Evolutionary conservation across 2,797 vertebrate species (phyloP), one percentile per base, ranked within the genome.

Genomic region (Pseudochromis fuscus): DNA sequence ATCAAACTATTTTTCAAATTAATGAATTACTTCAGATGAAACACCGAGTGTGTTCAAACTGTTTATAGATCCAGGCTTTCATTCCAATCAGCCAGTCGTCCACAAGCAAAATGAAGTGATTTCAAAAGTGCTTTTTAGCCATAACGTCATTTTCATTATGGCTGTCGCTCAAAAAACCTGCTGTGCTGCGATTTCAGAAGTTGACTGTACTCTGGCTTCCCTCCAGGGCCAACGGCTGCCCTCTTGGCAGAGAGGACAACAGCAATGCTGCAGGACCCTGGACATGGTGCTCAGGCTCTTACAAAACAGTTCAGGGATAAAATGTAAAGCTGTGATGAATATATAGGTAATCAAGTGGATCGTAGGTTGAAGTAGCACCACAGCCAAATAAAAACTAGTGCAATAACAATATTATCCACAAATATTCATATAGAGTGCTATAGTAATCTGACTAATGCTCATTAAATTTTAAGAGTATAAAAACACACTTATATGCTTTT

Each of bases 141-240:
- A 24, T 37, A 63, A 64, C 12, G 6, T 63, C 2, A 77, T 81
- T 71, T 81, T 78, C 76, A 82, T 77, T 37, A 75, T 63, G 77
- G 62, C 58, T 4, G 31, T 79, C 69, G 56, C 57, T 84, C 75
- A 67, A 61, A 83, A 80, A 77, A n/a, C n/a, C 25, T 77, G 86
- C 77, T 72, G 63, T 28, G 75, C 72, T 84, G 72, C 35, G 44
- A 75, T 84, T 84, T 75, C 66, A 70, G 59, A 72, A 66, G 71
- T 72, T 31, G 61, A 51, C 82, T 79, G 75, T 75, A 67, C 78
- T 79, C 82, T 87, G 86, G 87, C 82, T 5, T 23, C n/a, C 25
- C 74, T 82, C 77, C 84, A 87, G 75, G 56, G 69, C n/a, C 61
- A 55, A 72, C 42, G 68, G 72, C 76, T 73, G 77, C 73, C 76